A percentile compares a stretch with the other conserved stretches of the same genome.
Conservation (phyloP, 2,797 vertebrate genomes). For the Cichlasoma orientale region DNA sequence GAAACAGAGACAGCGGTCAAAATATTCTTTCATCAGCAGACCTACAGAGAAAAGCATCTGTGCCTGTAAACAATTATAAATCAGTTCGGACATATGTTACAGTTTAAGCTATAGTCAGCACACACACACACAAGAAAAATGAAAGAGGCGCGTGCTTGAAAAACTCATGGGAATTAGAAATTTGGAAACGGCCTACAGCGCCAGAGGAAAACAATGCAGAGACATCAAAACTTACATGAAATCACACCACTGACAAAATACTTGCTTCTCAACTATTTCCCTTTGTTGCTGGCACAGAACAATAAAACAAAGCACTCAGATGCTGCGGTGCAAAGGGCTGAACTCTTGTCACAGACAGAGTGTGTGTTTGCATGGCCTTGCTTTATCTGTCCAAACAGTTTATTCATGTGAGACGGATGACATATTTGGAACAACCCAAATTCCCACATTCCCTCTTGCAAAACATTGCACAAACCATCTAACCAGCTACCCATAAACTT, state of each 20-base stretch:
- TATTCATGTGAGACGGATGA: conserved; percentile 56
- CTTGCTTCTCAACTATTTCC: conserved; percentile 17
- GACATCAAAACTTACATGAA: conserved; percentile 32
- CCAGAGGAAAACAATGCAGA: conserved; percentile 38
- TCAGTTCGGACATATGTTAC: conserved; percentile 30
- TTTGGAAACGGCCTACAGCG: conserved; percentile 14
- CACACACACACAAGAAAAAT: conserved; percentile 4
- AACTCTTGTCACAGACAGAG: conserved; percentile 36
- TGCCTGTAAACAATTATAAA: conserved; percentile 39
- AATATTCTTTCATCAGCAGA: conserved; percentile 49
- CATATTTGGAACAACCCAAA: conserved; percentile 54
- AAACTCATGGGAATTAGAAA: conserved; percentile 31
- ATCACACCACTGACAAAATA: conserved; percentile 27
- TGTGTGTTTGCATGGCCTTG: conserved; percentile 35
- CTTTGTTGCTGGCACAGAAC: conserved; percentile 12
- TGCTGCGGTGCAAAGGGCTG: conserved; percentile 19
- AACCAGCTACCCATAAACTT: conserved; percentile 54
- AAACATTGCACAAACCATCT: conserved; percentile 42
- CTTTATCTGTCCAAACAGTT: conserved; percentile 69
- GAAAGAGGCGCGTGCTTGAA: background rate
- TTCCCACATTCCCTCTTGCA: conserved; percentile 53
- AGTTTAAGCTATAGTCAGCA: conserved; percentile 31
- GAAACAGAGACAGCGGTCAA: conserved; percentile 37
- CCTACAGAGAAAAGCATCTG: conserved; percentile 41
- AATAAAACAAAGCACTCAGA: conserved; percentile 45